Base-by-base conservation (phyloP, 2,797 vertebrate genomes). In the Knipowitschia caucasica region DNA sequence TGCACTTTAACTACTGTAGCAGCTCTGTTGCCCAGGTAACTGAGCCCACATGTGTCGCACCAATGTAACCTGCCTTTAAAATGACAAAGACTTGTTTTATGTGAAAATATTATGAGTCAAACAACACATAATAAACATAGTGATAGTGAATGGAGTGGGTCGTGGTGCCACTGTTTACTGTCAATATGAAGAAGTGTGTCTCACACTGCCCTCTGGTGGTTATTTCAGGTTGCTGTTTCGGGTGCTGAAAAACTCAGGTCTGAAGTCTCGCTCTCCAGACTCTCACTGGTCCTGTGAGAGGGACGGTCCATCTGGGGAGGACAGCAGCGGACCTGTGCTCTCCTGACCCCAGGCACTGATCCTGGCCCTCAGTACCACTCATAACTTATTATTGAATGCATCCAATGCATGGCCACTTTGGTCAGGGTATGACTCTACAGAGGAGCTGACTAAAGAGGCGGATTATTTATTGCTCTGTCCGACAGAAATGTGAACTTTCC, bases 21-120 rank as follows among this genome's bases (percentile, higher is more conserved):
- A 15, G 96, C 96, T 52, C 86, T 99, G 31, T 73, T 98, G 8
- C 96, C 96, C 62, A 95, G 96, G 96, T 98, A 83, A 63, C 33
- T 45, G 8, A 43, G 20, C 20, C 10, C 26, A 17, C 31, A 21
- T 30, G 45, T 4, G 12, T 8, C 52, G 17, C 3, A 10, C 3
- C 1, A 1, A 2, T 8, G 4, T 14, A 26, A 30, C 9, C 20
- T 40, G 36, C 10, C 18, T 39, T 39, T 39, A 11, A 38, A 17
- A 25, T 45, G 21, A 8, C 29, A 7, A 29, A 46, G 15, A 18
- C 4, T 3, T 46, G 45, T 47, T 30, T 44, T 20, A 20, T 12
- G 27, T 20, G 18, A 17, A 47, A 46, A 47, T 47, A 47, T 47
- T 27, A 17, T 45, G 4, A 17, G 25, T 27, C 8, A 25, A 42